phyloP scores from a whole-genome alignment of 1,140 invertebrate species.

The Psix sp. region DNA sequence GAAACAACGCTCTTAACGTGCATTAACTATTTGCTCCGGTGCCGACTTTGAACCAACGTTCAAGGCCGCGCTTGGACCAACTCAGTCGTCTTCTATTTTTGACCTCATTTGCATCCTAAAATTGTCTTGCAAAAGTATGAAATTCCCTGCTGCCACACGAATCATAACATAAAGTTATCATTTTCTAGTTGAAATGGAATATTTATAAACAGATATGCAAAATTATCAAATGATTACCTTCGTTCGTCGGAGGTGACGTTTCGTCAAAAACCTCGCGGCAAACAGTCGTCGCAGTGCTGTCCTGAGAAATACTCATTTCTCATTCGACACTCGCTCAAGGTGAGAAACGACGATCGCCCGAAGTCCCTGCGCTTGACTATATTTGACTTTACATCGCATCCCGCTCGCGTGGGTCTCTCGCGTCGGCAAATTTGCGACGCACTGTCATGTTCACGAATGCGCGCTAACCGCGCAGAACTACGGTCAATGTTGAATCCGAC shows the following conservation, averaged over 20 bases:
- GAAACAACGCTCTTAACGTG: not conserved
- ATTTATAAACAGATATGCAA: not conserved
- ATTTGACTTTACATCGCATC: conserved; percentile 50
- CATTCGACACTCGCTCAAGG: conserved; percentile 31
- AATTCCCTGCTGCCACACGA: not conserved
- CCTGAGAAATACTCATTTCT: conserved; percentile 75
- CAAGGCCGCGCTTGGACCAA: conserved; percentile 30
- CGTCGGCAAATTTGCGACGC: conserved; percentile 39
- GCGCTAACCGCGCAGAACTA: conserved; percentile 57
- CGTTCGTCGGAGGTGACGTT: conserved; percentile 85
- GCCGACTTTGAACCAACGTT: conserved; percentile 23
- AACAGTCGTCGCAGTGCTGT: conserved; percentile 80
- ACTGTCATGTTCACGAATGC: conserved; percentile 60
- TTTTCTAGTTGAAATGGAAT: no score
- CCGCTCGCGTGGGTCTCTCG: conserved; percentile 21
- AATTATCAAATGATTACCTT: conserved; percentile 78
- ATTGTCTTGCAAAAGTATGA: no score
- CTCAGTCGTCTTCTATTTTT: no score
- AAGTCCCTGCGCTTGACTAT: no score
- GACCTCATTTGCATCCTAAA: not conserved
- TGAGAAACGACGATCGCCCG: not conserved
- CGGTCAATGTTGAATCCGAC: conserved; percentile 73
- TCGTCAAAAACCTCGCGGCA: conserved; percentile 90
- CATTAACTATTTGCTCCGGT: conserved; percentile 1
- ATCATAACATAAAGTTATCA: no score